These are phyloP conservation scores for Drosophila lutescens DNA, from an alignment of 2,888 invertebrate species.

Conservation along the genomic window DNA sequence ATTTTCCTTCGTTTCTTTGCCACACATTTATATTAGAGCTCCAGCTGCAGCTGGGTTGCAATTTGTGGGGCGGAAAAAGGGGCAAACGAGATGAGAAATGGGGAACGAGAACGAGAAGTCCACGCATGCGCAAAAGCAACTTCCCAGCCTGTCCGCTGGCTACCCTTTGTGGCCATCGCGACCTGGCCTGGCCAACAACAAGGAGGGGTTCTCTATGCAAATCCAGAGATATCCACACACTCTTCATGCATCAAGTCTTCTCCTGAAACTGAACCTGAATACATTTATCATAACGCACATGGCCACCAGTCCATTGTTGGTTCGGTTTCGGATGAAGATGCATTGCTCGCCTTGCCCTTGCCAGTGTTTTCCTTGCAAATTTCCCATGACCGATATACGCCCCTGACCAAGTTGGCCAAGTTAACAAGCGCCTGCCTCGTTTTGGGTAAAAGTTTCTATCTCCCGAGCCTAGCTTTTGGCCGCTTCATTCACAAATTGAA, in stretches of 20 bases:
- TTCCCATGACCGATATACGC: conserved; percentile 77
- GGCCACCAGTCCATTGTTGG: conserved; percentile 29
- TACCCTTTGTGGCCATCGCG: conserved; percentile 60
- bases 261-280: conserved; percentile 33
- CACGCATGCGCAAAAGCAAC: conserved; percentile 9
- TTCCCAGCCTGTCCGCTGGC: conserved; percentile 60
- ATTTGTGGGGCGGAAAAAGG: conserved; percentile 26
- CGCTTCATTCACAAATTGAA: conserved; percentile 77
- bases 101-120: conserved; percentile 22
- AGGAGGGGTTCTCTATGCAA: conserved; percentile 15
- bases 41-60: conserved; percentile 46
- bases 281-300: conserved; percentile 65
- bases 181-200: conserved; percentile 10
- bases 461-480: conserved; percentile 52
- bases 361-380: conserved; percentile 48
- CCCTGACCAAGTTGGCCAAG: conserved; percentile 27
- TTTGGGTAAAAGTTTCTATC: conserved; percentile 62
- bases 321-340: conserved; percentile 7
- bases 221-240: neutral
- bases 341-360: conserved; percentile 39
- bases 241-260: conserved; percentile 57
- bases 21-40: conserved; percentile 72
- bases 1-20: conserved; percentile 51
- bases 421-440: conserved; percentile 53
- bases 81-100: conserved; percentile 23